Conservation (phyloP, 2,797 vertebrate genomes). For the Enteromius unitaeniatus region DNA sequence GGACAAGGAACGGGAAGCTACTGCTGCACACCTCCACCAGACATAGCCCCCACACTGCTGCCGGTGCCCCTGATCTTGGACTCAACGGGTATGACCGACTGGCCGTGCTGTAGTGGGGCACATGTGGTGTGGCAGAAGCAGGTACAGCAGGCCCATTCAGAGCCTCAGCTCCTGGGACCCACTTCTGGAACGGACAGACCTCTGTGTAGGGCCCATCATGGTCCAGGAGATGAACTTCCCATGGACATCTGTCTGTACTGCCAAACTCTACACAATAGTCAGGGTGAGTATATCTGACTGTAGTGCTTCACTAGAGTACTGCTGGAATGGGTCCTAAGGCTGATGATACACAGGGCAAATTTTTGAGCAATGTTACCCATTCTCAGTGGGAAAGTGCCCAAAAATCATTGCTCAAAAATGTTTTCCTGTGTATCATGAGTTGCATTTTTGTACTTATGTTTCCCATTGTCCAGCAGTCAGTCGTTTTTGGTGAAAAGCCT, state of each 20-base stretch:
- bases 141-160: conserved; percentile 78
- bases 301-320: neutral
- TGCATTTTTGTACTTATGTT: neutral
- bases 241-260: conserved; percentile 82
- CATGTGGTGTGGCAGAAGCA: conserved; percentile 85
- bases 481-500: neutral
- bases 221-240: conserved; percentile 68
- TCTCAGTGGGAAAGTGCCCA: neutral
- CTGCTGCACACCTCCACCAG: conserved; percentile 76
- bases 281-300: conserved; percentile 81
- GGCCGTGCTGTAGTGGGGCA: conserved; percentile 75
- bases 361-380: neutral
- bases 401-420: neutral
- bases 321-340: neutral
- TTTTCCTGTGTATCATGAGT: neutral
- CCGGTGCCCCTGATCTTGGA: conserved; percentile 83
- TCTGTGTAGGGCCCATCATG: conserved; percentile 68
- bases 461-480: neutral
- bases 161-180: conserved; percentile 80
- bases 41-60: conserved; percentile 81
- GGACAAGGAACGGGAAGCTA: conserved; percentile 75
- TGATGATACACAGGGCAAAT: neutral
- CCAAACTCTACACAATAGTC: conserved; percentile 83
- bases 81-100: conserved; percentile 78
- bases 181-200: conserved; percentile 72